Conservation (phyloP, 2,113 vertebrate species). For the Corvus moneduloides region DNA sequence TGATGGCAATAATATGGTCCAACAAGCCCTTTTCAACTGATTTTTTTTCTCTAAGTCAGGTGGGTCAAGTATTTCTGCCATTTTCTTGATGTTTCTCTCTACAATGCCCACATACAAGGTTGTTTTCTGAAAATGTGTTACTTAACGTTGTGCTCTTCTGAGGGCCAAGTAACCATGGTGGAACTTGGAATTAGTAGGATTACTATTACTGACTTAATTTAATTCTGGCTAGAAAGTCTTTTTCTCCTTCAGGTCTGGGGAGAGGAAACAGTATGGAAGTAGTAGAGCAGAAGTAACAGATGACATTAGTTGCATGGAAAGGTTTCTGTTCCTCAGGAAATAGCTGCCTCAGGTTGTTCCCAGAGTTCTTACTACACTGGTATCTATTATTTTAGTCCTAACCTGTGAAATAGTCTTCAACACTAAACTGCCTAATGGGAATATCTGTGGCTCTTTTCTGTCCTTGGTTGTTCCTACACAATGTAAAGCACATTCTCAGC, state of each 20-base stretch:
- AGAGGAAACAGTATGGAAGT: not conserved
- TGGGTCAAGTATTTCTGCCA: not conserved
- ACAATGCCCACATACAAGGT: not conserved
- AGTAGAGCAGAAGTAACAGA: slow-evolving; percentile 35
- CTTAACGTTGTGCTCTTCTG: not conserved
- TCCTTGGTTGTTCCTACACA: slow-evolving; percentile 37
- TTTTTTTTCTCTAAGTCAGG: not conserved
- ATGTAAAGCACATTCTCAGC: slow-evolving; percentile 11
- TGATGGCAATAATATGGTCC: not conserved
- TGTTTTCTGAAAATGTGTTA: not conserved
- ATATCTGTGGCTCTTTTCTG: slow-evolving; percentile 12
- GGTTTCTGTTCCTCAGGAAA: slow-evolving; percentile 14
- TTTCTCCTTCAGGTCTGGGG: not conserved
- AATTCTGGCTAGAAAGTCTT: not conserved
- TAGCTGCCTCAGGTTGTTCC: not conserved
- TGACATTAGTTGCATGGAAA: not conserved
- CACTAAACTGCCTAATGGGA: slow-evolving; percentile 10
- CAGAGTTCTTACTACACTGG: not conserved
- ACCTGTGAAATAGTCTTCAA: not conserved
- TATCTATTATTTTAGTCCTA: slow-evolving; percentile 26
- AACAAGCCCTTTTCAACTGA: not conserved
- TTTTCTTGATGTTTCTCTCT: not conserved
- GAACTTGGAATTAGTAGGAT: not conserved
- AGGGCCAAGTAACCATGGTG: not conserved
- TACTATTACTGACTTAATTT: not conserved